Evolutionary conservation across 2,113 vertebrate genomes (phyloP), one percentile per base, ranked within the genome.

Genomic region (Tapirus terrestris): DNA sequence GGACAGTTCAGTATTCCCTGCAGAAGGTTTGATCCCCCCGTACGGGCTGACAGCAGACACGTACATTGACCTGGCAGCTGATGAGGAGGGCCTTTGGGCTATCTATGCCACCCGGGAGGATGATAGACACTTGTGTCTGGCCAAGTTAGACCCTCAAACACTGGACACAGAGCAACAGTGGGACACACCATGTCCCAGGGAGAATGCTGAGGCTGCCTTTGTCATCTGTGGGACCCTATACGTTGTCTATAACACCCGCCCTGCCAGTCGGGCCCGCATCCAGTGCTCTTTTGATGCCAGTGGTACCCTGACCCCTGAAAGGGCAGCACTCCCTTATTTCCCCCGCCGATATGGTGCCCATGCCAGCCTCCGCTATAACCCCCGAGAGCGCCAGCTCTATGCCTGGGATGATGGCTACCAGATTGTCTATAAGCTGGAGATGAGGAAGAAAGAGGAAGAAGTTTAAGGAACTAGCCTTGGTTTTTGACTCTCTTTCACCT

Each of bases 321-420:
- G 99, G 3, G 99, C 99, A 1, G 99, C 99, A 0, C 98, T 99
- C 16, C 97, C 99, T n/a, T 99, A 99, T 88, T 99, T 99, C 97
- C 99, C 99, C 90, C 99, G 99, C 89, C 99, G 99, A 61, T 99
- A 99, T 0, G 99, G 99, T 13, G 99, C 99, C 79, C 99, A 99
- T 56, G 98, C 99, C 94, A 99, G 99, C 95, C 99, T 99, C 97
- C 99, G 99, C 97, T 99, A 99, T 98, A 99, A 99, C 97, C 99
- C 99, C 1, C 99, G 96, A 0, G 99, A 99, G 98, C 99, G 98
- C 92, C 99, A 99, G 98, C 98, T 99, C 70, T 99, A 99, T 0
- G 99, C 99, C 91, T 99, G 99, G 99, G 99, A 99, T 1, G 99
- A 99, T 0, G 99, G 99, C 43, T 99, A 99, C 98, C 99, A 99